Percentiles rank a stretch among this genome's conserved stretches.
These are phyloP conservation scores for Anser cygnoides DNA, from an alignment of 2,113 vertebrate genomes.

Conservation along the genomic window DNA sequence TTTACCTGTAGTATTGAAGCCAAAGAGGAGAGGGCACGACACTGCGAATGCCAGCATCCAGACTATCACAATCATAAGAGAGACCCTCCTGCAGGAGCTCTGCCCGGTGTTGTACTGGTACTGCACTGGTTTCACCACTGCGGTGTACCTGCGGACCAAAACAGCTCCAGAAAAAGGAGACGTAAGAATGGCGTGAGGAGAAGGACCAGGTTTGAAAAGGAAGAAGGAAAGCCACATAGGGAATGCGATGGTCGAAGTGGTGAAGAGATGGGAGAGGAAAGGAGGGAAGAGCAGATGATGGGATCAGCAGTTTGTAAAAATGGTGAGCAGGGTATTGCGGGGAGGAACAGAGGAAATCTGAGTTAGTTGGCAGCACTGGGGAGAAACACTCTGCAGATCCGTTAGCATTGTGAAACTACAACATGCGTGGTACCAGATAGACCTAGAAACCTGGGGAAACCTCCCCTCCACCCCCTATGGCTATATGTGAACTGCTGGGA, in stretches of 20 bases:
- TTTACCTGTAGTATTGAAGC: conserved; percentile 95
- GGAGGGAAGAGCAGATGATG: not conserved
- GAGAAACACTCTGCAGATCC: not conserved
- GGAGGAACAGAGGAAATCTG: conserved; percentile 12
- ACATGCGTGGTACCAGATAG: not conserved
- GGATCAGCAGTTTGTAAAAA: conserved; percentile 25
- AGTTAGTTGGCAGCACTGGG: conserved; percentile 31
- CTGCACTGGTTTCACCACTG: conserved; percentile 92
- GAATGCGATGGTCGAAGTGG: not conserved
- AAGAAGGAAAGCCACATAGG: not conserved
- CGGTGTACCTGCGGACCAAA: conserved; percentile 85
- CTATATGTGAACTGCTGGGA: not conserved
- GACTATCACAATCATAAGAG: conserved; percentile 87
- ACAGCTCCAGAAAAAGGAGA: not conserved
- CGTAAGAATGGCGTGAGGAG: not conserved
- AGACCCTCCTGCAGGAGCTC: conserved; percentile 89
- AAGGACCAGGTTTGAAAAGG: not conserved
- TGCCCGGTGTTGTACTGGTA: conserved; percentile 91
- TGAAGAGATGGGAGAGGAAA: not conserved
- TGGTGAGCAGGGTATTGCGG: not conserved
- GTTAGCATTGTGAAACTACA: not conserved
- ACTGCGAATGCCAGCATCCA: conserved; percentile 92
- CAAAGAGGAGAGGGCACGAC: conserved; percentile 93
- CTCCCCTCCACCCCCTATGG: not conserved
- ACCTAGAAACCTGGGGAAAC: not conserved